These are phyloP conservation scores for Solenopsis fugax DNA, from an alignment of 1,140 invertebrate species.

Conservation along the genomic window DNA sequence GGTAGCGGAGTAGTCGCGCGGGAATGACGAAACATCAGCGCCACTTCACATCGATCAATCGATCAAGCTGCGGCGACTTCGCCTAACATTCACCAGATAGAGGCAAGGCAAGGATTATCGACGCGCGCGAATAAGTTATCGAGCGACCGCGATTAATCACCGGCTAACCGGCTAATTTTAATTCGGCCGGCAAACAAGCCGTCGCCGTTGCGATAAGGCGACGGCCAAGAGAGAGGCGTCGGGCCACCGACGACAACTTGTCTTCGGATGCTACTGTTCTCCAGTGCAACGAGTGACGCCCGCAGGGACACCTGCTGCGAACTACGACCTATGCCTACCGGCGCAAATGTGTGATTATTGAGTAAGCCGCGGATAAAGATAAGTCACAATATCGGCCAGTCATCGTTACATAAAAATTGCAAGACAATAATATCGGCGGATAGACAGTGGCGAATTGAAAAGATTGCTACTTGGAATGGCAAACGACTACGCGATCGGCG, in stretches of 20 bases:
- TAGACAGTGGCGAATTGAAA: not conserved
- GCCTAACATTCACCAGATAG: conserved; percentile 17
- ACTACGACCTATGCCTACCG: not conserved
- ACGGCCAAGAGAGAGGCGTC: conserved; percentile 34
- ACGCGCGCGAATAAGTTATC: conserved; percentile 64
- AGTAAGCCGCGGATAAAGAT: not conserved
- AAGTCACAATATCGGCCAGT: not conserved
- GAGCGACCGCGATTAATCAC: conserved; percentile 69
- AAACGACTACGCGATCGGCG: conserved; percentile 1
- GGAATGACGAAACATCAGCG: not conserved
- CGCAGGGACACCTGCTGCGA: conserved; percentile 23
- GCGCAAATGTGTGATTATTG: not conserved
- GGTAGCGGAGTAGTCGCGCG: not conserved
- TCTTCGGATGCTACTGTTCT: conserved; percentile 13
- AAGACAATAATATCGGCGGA: not conserved
- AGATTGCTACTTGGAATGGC: not conserved
- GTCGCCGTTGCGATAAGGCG: conserved; percentile 29
- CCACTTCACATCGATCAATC: not conserved
- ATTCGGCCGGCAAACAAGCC: conserved; percentile 74
- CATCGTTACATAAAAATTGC: not conserved
- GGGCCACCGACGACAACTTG: not conserved
- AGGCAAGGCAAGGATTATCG: conserved; percentile 60
- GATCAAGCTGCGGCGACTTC: not conserved
- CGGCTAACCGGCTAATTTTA: conserved; percentile 77
- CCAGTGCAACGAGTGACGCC: conserved; percentile 56